A percentile compares a stretch with the other conserved stretches of the same genome.
These are phyloP conservation scores for Poeciliopsis occidentalis DNA, from an alignment of 2,113 vertebrate species.

Conservation along the genomic window DNA sequence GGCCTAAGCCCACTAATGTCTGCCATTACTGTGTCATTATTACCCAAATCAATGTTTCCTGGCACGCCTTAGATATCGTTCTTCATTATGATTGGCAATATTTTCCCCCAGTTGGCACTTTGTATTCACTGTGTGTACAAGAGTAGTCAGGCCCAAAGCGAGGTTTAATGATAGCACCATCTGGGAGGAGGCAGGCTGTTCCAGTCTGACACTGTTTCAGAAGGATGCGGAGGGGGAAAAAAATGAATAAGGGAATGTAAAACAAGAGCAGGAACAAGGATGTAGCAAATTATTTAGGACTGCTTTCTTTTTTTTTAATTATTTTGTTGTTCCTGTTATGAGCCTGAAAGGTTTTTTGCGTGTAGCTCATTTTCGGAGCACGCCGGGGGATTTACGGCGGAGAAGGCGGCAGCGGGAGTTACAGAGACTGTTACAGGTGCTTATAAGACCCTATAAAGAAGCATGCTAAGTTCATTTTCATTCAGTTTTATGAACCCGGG, in stretches of 20 bases:
- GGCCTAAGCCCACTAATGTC: conserved; percentile 38
- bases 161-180: conserved; percentile 76
- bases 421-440: conserved; percentile 19
- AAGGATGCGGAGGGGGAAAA: conserved; percentile 18
- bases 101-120: conserved; percentile 58
- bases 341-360: conserved; percentile 3
- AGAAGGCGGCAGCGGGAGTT: conserved; percentile 3
- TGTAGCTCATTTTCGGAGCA: not conserved
- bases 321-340: conserved; percentile 20
- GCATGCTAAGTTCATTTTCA: conserved; percentile 19
- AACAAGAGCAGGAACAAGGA: conserved; percentile 49
- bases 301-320: conserved; percentile 30
- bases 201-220: conserved; percentile 50
- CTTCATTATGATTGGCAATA: conserved; percentile 70
- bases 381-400: not conserved
- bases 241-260: conserved; percentile 53
- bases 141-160: conserved; percentile 46
- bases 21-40: conserved; percentile 64
- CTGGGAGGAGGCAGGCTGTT: conserved; percentile 68
- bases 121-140: conserved; percentile 51
- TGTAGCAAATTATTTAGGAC: conserved; percentile 48
- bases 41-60: conserved; percentile 60
- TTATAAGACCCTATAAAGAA: conserved; percentile 24
- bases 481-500: conserved; percentile 35
- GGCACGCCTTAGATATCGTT: conserved; percentile 55